A percentile compares a stretch with the other conserved stretches of the same genome.
phyloP scores from a whole-genome alignment of 2,888 invertebrate species.

The Augiades crinisus region DNA sequence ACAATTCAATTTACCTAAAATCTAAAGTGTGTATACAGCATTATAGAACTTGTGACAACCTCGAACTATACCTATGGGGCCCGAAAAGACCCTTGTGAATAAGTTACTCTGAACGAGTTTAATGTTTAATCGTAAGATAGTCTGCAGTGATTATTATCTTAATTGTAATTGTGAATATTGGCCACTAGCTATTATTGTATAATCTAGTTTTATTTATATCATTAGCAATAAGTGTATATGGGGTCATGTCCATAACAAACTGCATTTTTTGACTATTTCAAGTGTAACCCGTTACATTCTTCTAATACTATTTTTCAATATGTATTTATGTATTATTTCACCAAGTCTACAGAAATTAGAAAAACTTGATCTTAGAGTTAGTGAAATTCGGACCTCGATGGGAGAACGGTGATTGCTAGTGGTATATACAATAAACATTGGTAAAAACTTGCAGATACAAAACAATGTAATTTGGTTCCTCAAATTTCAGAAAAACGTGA shows the following conservation, averaged over 20 bases:
- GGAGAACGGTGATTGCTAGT: conserved; percentile 23
- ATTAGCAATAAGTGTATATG: conserved; percentile 13
- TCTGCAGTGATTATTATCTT: conserved; percentile 27
- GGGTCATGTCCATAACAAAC: background rate
- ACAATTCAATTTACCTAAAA: conserved; percentile 63
- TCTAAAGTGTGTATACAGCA: conserved; percentile 56
- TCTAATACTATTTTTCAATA: conserved; percentile 9
- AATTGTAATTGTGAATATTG: conserved; percentile 32
- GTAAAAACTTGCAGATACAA: conserved; percentile 55
- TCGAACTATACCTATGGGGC: conserved; percentile 31
- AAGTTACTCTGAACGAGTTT: conserved; percentile 28
- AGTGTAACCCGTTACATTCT: conserved; percentile 20
- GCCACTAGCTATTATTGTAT: conserved; percentile 41
- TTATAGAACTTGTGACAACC: conserved; percentile 41
- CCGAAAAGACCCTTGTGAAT: conserved; percentile 22
- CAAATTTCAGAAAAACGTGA: conserved; percentile 56
- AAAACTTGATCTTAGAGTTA: conserved; percentile 7
- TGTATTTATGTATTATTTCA: conserved; percentile 11
- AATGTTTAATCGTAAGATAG: conserved; percentile 39
- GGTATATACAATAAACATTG: conserved; percentile 48
- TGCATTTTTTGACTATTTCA: conserved; percentile 1
- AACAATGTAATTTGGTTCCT: conserved; percentile 61
- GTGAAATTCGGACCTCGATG: conserved; percentile 8
- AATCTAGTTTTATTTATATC: conserved; percentile 23
- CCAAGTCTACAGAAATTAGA: conserved; percentile 2